These are phyloP conservation scores for Cliona cf. orientalis DNA, from an alignment of 37 sponge, comb jelly and placozoan genomes.

Conservation along the genomic window DNA sequence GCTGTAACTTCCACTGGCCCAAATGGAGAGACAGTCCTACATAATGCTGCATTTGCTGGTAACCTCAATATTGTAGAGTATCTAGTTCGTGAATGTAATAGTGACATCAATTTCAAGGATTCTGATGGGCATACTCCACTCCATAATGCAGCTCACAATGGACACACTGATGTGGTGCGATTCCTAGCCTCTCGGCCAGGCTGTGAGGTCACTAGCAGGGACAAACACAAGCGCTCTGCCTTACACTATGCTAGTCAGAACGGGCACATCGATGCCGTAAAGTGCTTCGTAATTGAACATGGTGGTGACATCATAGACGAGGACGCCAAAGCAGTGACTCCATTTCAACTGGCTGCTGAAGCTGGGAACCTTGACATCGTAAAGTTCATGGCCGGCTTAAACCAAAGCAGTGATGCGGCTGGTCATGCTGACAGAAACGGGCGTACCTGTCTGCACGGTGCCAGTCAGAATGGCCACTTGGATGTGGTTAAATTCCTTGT, in stretches of 20 bases:
- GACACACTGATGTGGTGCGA: slow-evolving; percentile 18
- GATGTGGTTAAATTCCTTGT: slow-evolving; percentile 65
- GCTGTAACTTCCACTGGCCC: slow-evolving; percentile 21
- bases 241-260: slow-evolving; percentile 66
- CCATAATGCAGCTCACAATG: slow-evolving; percentile 68
- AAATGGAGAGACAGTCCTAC: slow-evolving; percentile 44
- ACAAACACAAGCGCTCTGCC: slow-evolving; percentile 31
- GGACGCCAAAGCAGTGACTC: slow-evolving; percentile 38
- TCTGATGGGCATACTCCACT: slow-evolving; percentile 68
- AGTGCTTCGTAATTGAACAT: slow-evolving; percentile 33
- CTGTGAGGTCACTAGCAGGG: neutral
- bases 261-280: slow-evolving; percentile 50
- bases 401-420: neutral
- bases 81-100: slow-evolving; percentile 34
- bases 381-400: slow-evolving; percentile 3
- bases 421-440: slow-evolving; percentile 28
- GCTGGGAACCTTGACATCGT: slow-evolving; percentile 23
- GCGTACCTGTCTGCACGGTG: slow-evolving; percentile 63
- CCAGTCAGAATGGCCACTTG: slow-evolving; percentile 68
- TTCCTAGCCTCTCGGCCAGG: slow-evolving; percentile 19
- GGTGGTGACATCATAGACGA: slow-evolving; percentile 4
- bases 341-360: slow-evolving; percentile 46
- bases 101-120: slow-evolving; percentile 47
- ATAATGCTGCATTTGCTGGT: slow-evolving; percentile 59
- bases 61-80: slow-evolving; percentile 40